Conservation (phyloP, 2,888 invertebrate species). For the Microplitis deprimator region DNA sequence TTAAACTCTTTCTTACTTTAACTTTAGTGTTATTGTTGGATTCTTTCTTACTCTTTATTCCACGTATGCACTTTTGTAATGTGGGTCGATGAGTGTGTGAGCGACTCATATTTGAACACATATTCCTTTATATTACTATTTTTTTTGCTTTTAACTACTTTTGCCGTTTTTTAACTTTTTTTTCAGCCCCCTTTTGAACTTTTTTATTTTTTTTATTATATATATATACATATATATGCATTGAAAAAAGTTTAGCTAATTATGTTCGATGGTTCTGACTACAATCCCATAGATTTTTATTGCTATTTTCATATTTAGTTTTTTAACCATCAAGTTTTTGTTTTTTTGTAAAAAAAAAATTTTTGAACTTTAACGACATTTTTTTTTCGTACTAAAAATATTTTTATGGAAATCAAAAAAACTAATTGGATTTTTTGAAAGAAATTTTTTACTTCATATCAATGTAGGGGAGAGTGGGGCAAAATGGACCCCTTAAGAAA, state of each 20-base stretch:
- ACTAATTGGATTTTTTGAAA: no score
- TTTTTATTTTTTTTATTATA: no score
- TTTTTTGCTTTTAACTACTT: not conserved
- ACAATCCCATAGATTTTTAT: not conserved
- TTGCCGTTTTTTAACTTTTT: not conserved
- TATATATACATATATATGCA: not conserved
- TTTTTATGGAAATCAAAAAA: no score
- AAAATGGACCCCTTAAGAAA: no score
- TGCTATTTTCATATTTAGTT: not conserved
- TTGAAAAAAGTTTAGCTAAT: not conserved
- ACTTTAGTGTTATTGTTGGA: not conserved
- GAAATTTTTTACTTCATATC: no score
- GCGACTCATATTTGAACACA: not conserved
- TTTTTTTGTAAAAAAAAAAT: not conserved
- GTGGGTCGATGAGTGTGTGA: not conserved
- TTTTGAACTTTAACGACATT: not conserved
- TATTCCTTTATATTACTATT: not conserved
- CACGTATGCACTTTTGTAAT: slow-evolving; percentile 1
- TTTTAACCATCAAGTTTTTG: not conserved
- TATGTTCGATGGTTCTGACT: not conserved
- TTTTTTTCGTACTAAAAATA: no score
- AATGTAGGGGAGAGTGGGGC: no score
- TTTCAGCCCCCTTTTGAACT: no score
- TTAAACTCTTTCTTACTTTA: not conserved
- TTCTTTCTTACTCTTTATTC: not conserved